Conservation (phyloP, 2,888 invertebrate species). For the Pharmacophagus antenor region DNA sequence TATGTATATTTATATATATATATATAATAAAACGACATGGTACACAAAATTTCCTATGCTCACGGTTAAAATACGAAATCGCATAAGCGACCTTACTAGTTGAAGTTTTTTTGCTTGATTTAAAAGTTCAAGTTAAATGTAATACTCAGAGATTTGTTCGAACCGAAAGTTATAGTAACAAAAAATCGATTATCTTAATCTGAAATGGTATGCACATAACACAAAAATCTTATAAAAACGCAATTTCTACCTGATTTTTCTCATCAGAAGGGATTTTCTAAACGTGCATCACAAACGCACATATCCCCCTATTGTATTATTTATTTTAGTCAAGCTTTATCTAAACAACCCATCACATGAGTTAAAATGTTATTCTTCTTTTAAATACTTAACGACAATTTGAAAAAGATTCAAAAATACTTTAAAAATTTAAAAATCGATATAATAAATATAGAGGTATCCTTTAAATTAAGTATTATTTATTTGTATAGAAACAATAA, state of each 20-base stretch:
- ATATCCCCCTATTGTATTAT: not conserved
- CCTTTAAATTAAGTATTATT: not conserved
- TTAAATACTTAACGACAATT: not conserved
- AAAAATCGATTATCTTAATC: too few relatives aligned
- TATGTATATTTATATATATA: too few relatives aligned
- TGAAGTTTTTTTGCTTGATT: too few relatives aligned
- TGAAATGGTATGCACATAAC: too few relatives aligned
- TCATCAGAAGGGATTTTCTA: conserved; percentile 7
- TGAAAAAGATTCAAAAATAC: not conserved
- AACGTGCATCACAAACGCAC: not conserved
- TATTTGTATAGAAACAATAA: not conserved
- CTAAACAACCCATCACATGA: not conserved
- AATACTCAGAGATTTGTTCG: too few relatives aligned
- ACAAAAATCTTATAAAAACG: not conserved
- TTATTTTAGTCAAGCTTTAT: not conserved
- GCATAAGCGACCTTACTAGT: too few relatives aligned
- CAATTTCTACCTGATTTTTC: conserved; percentile 14
- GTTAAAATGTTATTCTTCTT: not conserved
- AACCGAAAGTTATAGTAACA: too few relatives aligned
- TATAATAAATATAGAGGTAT: not conserved
- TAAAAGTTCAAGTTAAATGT: too few relatives aligned
- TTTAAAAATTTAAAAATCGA: not conserved
- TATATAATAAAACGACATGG: too few relatives aligned
- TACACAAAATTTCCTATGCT: too few relatives aligned
- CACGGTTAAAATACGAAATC: too few relatives aligned